Evolutionary conservation across 2,113 vertebrate genomes (phyloP), one percentile per base, ranked within the genome.

Genomic region (Ageneiosus marmoratus): DNA sequence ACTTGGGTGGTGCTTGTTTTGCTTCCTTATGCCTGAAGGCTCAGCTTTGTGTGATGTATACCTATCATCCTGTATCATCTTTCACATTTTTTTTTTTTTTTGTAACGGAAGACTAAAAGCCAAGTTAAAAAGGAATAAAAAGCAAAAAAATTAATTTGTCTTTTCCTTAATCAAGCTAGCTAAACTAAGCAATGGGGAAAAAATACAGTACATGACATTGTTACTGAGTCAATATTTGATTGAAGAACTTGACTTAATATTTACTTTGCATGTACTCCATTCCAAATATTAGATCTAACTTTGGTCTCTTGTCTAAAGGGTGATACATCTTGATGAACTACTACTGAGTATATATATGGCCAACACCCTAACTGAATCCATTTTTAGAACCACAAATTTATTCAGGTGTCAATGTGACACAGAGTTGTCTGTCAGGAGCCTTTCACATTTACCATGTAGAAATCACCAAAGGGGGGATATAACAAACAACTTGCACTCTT

Each of bases 201-300:
- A 73, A n/a, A 48, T 32, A 15, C 41, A 41, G 37, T 2, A 41
- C 5, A 4, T 73, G 15, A 34, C 13, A n/a, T 18, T 74, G 18
- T 62, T 46, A 60, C 5, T 58, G n/a, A 55, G 20, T 73, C 8
- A 34, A 50, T 41, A 9, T 46, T 2, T 48, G 22, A 5, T 12
- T 4, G 20, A 60, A 20, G 20, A 55, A 80, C 15, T 55, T 70
- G 18, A 58, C 34, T 80, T 70, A 58, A 37, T 72, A 81, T 81
- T 81, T 81, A 73, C 51, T 81, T 18, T 72, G 65, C 65, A 56
- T 53, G 22, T 16, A 46, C 27, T 50, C 44, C 10, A 5, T 29
- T 77, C 4, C 32, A 83, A 83, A 83, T 83, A 77, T 83, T 67
- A 29, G 72, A 77, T 77, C 16, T 32, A 55, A 22, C 73, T 46